These are phyloP conservation scores for Cheirogaleus medius DNA, from an alignment of 2,113 vertebrate genomes.

Conservation along the genomic window DNA sequence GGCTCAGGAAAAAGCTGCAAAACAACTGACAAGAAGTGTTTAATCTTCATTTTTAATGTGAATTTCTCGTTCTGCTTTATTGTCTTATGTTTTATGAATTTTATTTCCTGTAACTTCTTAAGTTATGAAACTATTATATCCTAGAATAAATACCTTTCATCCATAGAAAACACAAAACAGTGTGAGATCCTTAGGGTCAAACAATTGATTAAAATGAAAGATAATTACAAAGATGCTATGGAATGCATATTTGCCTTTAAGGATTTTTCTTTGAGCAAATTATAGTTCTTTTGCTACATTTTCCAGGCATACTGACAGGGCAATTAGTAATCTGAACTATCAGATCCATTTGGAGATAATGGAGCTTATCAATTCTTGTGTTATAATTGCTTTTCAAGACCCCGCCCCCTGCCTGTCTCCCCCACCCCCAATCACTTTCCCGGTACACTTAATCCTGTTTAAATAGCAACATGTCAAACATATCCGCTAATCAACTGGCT, in stretches of 20 bases:
- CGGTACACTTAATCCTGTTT: slow-evolving; percentile 82
- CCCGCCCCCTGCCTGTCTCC: neutral
- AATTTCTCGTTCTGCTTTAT: slow-evolving; percentile 40
- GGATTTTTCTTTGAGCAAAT: slow-evolving; percentile 64
- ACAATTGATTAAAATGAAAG: slow-evolving; percentile 50
- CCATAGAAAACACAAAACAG: slow-evolving; percentile 1
- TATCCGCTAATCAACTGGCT: slow-evolving; percentile 75
- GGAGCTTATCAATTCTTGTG: slow-evolving; percentile 63
- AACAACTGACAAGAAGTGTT: neutral
- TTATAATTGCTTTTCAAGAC: slow-evolving; percentile 61
- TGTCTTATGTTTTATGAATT: slow-evolving; percentile 48
- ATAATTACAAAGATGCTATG: slow-evolving; percentile 30
- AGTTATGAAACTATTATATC: neutral
- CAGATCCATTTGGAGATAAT: slow-evolving; percentile 60
- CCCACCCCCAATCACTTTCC: slow-evolving; percentile 22
- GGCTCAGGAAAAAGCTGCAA: neutral
- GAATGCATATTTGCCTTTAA: slow-evolving; percentile 50
- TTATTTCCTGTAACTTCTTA: neutral
- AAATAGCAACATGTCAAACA: slow-evolving; percentile 81
- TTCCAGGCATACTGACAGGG: slow-evolving; percentile 53
- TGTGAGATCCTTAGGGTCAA: neutral
- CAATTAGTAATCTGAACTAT: slow-evolving; percentile 70
- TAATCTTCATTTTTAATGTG: slow-evolving; percentile 26
- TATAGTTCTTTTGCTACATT: slow-evolving; percentile 55
- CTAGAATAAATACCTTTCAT: slow-evolving; percentile 26